Conservation (phyloP, 2,113 vertebrate genomes). For the Chamaea fasciata region DNA sequence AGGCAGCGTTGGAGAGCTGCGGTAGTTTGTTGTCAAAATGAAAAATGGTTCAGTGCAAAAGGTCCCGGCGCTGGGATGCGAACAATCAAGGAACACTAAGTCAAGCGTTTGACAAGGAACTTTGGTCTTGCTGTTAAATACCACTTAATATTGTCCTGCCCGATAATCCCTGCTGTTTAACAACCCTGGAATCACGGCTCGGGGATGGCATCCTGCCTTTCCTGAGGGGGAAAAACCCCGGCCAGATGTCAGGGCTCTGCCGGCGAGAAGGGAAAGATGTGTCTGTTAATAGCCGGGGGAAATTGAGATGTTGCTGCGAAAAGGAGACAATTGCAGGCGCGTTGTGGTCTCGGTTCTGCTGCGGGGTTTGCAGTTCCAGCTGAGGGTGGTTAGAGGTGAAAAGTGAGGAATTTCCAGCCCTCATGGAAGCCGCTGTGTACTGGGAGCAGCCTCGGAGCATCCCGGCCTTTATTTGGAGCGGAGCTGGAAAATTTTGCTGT, state of each 20-base stretch:
- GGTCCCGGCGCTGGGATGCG: constrained; percentile 76
- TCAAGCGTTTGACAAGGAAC: constrained; percentile 81
- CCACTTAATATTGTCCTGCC: constrained; percentile 81
- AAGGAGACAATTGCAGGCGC: constrained; percentile 5
- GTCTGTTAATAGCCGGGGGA: constrained; percentile 26
- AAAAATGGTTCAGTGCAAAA: constrained; percentile 82
- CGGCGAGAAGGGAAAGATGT: constrained; percentile 9
- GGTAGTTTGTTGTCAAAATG: constrained; percentile 82
- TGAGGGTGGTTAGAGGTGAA: not conserved
- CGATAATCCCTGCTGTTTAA: constrained; percentile 79
- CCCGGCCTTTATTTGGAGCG: not conserved
- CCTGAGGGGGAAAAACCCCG: constrained; percentile 24
- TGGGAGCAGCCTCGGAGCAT: not conserved
- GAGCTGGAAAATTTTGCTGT: not conserved
- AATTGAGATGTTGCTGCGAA: constrained; percentile 48
- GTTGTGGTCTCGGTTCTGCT: not conserved
- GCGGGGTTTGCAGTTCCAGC: not conserved
- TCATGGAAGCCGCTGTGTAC: rapidly evolving
- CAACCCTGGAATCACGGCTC: constrained; percentile 60
- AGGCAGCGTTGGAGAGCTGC: constrained; percentile 64
- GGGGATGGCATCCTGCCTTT: constrained; percentile 61
- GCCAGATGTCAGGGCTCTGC: constrained; percentile 68
- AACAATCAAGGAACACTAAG: constrained; percentile 75
- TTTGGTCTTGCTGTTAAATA: constrained; percentile 80
- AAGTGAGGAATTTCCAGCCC: not conserved